Conservation (phyloP, 2,888 invertebrate species). For the Biston betularia region DNA sequence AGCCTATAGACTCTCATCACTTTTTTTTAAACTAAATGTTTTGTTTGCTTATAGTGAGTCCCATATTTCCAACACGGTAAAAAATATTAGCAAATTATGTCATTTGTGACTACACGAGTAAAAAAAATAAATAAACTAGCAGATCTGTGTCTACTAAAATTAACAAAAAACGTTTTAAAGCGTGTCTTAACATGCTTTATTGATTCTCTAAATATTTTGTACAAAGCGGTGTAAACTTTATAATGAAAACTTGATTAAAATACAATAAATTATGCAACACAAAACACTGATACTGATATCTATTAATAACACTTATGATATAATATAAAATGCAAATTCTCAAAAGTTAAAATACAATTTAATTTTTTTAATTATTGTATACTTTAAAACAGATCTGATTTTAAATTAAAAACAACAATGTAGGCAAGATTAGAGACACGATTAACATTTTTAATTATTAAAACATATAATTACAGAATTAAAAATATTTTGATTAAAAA, state of each 20-base stretch:
- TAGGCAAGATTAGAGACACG: conserved; percentile 77
- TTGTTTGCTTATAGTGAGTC: conserved; percentile 10
- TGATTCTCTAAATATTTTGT: conserved; percentile 53
- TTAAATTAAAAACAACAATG: conserved; percentile 49
- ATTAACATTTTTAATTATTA: conserved; percentile 59
- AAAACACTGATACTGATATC: conserved; percentile 66
- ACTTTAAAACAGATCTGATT: conserved; percentile 46
- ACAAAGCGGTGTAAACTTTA: conserved; percentile 74
- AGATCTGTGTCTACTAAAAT: conserved; percentile 67
- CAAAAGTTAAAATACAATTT: conserved; percentile 30
- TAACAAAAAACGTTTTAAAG: conserved; percentile 47
- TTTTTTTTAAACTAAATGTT: neutral
- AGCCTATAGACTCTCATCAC: neutral
- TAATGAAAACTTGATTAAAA: conserved; percentile 72
- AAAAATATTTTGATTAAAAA: conserved; percentile 51
- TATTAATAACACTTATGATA: conserved; percentile 52
- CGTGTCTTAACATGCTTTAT: conserved; percentile 55
- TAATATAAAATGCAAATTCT: conserved; percentile 51
- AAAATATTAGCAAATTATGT: conserved; percentile 16
- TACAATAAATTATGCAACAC: conserved; percentile 82
- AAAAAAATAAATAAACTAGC: conserved; percentile 75
- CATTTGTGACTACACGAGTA: conserved; percentile 39
- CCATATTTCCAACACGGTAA: conserved; percentile 36
- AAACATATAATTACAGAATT: conserved; percentile 53
- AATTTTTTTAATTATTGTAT: conserved; percentile 17